A percentile compares a stretch with the other conserved stretches of the same genome.
Evolutionary conservation across 2,797 vertebrate species (phyloP).

Genomic region (Crocidura indochinensis): DNA sequence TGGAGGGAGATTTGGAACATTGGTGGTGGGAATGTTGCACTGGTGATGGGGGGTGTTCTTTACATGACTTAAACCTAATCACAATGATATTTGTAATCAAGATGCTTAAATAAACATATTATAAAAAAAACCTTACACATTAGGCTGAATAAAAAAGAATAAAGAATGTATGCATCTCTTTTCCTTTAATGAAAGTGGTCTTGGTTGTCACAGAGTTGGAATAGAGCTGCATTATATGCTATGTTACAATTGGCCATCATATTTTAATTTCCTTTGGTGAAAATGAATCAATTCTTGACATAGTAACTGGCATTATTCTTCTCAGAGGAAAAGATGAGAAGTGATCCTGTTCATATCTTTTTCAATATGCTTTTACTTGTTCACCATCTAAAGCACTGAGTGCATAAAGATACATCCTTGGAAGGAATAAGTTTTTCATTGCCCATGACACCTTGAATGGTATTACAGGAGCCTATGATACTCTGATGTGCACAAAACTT

Average conservation of each 20-base stretch:
- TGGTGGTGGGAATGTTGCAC: too few relatives aligned
- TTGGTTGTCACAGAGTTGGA: slow-evolving; percentile 28
- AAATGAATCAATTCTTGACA: slow-evolving; percentile 59
- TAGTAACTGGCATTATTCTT: slow-evolving; percentile 39
- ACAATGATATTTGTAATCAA: too few relatives aligned
- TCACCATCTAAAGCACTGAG: slow-evolving; percentile 68
- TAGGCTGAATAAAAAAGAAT: too few relatives aligned
- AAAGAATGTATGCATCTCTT: not conserved
- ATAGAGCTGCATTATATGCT: slow-evolving; percentile 65
- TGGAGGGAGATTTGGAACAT: too few relatives aligned
- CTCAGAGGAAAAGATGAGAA: not conserved
- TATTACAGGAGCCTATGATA: slow-evolving; percentile 81
- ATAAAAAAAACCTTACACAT: too few relatives aligned
- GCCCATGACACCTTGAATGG: slow-evolving; percentile 81
- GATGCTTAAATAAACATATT: too few relatives aligned
- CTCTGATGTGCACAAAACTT: slow-evolving; percentile 77
- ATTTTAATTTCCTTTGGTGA: slow-evolving; percentile 66
- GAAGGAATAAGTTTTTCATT: slow-evolving; percentile 75
- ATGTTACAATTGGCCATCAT: slow-evolving; percentile 40
- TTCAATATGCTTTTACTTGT: slow-evolving; percentile 41
- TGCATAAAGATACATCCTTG: slow-evolving; percentile 74
- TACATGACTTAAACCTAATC: too few relatives aligned
- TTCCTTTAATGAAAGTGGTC: slow-evolving; percentile 38
- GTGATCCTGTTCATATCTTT: slow-evolving; percentile 44
- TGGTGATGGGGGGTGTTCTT: too few relatives aligned